Conservation (phyloP, 2,888 invertebrate species). For the Miltochrista miniata region DNA sequence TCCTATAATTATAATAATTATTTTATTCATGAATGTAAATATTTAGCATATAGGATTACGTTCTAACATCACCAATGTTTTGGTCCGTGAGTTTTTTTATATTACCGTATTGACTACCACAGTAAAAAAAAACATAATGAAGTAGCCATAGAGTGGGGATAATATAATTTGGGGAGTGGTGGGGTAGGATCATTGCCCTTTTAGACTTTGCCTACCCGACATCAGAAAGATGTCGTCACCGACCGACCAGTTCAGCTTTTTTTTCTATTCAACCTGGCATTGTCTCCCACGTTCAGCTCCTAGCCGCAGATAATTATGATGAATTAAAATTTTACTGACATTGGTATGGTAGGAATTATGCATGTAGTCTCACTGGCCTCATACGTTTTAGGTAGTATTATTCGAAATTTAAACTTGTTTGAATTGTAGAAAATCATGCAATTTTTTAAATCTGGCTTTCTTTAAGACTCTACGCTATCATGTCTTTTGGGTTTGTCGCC, state of each 20-base stretch:
- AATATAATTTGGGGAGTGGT: slow-evolving; percentile 65
- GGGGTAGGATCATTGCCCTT: slow-evolving; percentile 60
- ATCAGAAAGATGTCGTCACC: slow-evolving; percentile 44
- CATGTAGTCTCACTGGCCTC: neutral
- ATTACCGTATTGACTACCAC: no score
- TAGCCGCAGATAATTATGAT: slow-evolving; percentile 33
- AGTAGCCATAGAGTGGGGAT: slow-evolving; percentile 38
- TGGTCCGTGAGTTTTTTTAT: slow-evolving; percentile 34
- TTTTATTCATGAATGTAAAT: no score
- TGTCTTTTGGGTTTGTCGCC: no score
- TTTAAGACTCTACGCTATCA: no score
- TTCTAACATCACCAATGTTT: no score
- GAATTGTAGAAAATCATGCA: neutral
- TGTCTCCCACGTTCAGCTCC: slow-evolving; percentile 36
- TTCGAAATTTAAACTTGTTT: neutral
- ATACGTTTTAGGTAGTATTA: neutral
- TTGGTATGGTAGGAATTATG: slow-evolving; percentile 1
- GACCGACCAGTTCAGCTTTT: slow-evolving; percentile 23
- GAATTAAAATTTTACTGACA: slow-evolving; percentile 32
- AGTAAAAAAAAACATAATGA: slow-evolving; percentile 40
- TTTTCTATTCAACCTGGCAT: slow-evolving; percentile 9
- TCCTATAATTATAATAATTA: no score
- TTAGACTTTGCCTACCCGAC: slow-evolving; percentile 51
- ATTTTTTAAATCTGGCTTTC: no score
- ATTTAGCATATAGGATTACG: no score